Evolutionary conservation across 2,888 invertebrate species (phyloP).

Genomic region (Achlya flavicornis): DNA sequence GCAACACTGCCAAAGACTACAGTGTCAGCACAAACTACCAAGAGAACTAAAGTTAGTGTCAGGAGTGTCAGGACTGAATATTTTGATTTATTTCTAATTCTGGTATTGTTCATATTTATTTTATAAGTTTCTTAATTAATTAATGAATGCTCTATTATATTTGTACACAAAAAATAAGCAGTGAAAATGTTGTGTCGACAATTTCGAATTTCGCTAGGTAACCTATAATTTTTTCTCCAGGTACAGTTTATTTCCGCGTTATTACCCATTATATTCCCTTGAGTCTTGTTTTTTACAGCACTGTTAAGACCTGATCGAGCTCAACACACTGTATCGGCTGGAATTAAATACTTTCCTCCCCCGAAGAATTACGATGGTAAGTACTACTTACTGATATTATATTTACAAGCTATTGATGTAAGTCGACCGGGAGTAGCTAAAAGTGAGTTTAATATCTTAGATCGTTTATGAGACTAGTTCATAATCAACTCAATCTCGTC

Average conservation of each 20-base stretch:
- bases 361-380: constrained; percentile 88
- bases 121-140: no score
- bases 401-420: no score
- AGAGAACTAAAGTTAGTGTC: no score
- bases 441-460: no score
- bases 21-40: no score
- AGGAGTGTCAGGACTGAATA: no score
- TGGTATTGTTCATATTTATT: no score
- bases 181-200: constrained; percentile 35
- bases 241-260: background rate
- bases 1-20: no score
- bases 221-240: constrained; percentile 13
- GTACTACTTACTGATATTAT: constrained; percentile 32
- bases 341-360: constrained; percentile 88
- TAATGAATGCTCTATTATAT: background rate
- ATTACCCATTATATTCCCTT: background rate
- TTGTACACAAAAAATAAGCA: background rate
- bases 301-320: constrained; percentile 55
- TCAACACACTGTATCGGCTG: constrained; percentile 62
- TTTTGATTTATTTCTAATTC: no score
- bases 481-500: no score
- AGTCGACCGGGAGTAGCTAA: no score
- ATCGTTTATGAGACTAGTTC: no score
- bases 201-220: constrained; percentile 41
- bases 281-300: constrained; percentile 46